phyloP scores from a whole-genome alignment of 2,113 vertebrate species.

The Apaloderma vittatum region DNA sequence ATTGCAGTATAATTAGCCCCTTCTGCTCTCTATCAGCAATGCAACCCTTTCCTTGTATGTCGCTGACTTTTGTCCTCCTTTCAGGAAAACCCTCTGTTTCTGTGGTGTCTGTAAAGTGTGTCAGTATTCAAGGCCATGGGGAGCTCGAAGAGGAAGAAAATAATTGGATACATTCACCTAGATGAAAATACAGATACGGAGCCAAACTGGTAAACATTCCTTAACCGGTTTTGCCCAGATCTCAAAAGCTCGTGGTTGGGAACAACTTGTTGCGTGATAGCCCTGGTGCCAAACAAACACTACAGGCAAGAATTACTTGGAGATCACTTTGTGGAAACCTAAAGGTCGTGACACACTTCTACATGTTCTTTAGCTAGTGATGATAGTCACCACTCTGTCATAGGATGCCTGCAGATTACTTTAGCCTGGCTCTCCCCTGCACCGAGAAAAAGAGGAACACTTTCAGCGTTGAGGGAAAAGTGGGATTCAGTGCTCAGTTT shows the following conservation, averaged over 20 bases:
- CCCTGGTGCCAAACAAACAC: neutral
- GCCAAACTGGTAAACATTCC: neutral
- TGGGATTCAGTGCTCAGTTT: neutral
- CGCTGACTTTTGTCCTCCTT: neutral
- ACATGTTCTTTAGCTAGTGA: neutral
- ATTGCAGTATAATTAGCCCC: neutral
- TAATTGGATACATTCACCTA: neutral
- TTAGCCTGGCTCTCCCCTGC: neutral
- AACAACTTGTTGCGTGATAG: neutral
- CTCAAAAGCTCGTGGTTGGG: neutral
- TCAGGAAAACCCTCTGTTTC: neutral
- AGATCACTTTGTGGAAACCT: neutral
- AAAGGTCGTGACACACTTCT: neutral
- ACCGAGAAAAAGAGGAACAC: neutral
- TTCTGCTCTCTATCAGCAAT: neutral
- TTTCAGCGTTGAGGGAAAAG: neutral
- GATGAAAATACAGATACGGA: neutral
- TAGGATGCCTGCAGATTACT: neutral
- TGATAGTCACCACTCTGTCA: neutral
- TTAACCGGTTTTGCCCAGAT: neutral
- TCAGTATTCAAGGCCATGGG: neutral
- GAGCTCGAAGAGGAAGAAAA: neutral
- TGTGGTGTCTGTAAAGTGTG: neutral
- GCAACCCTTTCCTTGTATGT: neutral
- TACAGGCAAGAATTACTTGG: neutral